Percentiles rank a stretch among this genome's conserved stretches.
phyloP scores from a whole-genome alignment of 2,888 invertebrate genomes.

The Noctua comes region DNA sequence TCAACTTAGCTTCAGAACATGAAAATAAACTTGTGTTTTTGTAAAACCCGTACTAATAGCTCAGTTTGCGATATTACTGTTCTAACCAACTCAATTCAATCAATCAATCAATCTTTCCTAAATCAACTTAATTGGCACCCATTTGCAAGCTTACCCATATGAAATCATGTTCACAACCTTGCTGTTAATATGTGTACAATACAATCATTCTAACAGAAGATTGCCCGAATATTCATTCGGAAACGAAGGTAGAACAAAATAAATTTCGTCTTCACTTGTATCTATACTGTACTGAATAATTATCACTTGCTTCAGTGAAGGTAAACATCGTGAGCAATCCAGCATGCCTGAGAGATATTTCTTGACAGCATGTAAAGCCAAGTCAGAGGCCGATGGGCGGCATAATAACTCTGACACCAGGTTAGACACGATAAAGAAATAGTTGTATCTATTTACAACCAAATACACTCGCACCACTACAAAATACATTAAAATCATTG shows the following conservation, averaged over 20 bases:
- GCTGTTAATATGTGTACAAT: neutral
- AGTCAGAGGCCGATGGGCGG: no score
- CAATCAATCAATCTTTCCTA: no score
- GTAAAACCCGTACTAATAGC: neutral
- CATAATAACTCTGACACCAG: no score
- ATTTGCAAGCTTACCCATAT: neutral
- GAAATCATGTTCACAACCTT: neutral
- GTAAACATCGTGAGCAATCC: no score
- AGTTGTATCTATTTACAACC: neutral
- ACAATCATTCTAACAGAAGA: neutral
- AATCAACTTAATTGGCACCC: neutral
- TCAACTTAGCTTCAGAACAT: neutral
- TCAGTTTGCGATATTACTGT: no score
- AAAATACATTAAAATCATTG: slow-evolving; percentile 57
- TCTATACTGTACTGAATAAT: no score
- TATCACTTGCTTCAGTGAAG: no score
- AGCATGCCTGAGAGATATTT: no score
- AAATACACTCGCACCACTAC: slow-evolving; percentile 9
- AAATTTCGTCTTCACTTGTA: neutral
- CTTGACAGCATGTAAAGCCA: no score
- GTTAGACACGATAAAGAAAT: no score
- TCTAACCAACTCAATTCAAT: no score
- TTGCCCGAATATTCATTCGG: neutral
- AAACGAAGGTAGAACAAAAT: neutral
- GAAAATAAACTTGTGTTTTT: neutral